Conservation (phyloP, 2,113 vertebrate genomes). For the Sminthopsis crassicaudata region DNA sequence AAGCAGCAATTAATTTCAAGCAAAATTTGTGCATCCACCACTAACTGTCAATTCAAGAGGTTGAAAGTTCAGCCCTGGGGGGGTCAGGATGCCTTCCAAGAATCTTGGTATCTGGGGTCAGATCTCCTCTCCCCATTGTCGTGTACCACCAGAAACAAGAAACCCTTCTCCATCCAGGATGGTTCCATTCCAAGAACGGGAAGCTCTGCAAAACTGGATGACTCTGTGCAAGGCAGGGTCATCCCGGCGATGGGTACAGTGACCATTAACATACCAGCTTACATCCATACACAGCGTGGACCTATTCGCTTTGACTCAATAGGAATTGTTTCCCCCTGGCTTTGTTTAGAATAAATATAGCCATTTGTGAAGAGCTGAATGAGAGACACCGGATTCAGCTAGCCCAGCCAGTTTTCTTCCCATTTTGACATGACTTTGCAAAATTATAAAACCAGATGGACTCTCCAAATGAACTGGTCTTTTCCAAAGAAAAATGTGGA, state of each 20-base stretch:
- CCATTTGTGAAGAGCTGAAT: slow-evolving; percentile 9
- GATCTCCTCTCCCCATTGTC: slow-evolving; percentile 22
- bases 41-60: slow-evolving; percentile 81
- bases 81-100: slow-evolving; percentile 61
- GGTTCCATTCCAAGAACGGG: slow-evolving; percentile 57
- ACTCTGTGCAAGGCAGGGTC: slow-evolving; percentile 6
- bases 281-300: background rate
- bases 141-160: background rate
- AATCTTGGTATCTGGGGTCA: slow-evolving; percentile 29
- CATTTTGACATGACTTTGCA: slow-evolving; percentile 35
- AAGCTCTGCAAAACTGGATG: slow-evolving; percentile 5
- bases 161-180: slow-evolving; percentile 23
- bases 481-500: slow-evolving; percentile 75
- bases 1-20: slow-evolving; percentile 76
- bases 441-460: slow-evolving; percentile 62
- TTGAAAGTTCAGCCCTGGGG: slow-evolving; percentile 79
- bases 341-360: slow-evolving; percentile 40
- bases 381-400: background rate
- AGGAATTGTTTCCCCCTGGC: slow-evolving; percentile 5
- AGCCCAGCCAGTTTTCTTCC: slow-evolving; percentile 54
- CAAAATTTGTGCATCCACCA: slow-evolving; percentile 81
- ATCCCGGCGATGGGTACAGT: background rate
- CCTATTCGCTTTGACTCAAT: slow-evolving; percentile 38
- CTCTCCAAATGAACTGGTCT: slow-evolving; percentile 51
- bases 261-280: background rate